Percentiles rank a stretch among this genome's conserved stretches.
Conservation (phyloP, 2,888 invertebrate species). For the Melieria picta region DNA sequence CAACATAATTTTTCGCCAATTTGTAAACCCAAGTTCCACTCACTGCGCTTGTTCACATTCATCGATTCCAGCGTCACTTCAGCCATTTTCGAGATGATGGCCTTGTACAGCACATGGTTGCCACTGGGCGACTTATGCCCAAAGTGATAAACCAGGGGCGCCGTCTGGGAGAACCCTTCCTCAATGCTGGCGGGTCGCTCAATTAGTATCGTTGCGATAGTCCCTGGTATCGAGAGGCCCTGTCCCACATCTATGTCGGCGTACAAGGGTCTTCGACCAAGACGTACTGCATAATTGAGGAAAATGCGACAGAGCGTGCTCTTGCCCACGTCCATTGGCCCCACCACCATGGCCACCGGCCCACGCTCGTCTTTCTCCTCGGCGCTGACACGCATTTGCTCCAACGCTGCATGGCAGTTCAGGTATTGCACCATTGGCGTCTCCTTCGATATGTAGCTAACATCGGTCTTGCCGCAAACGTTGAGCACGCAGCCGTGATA, state of each 20-base stretch:
- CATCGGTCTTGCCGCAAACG: constrained; percentile 88
- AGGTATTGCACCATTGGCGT: constrained; percentile 96
- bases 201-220: constrained; percentile 87
- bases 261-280: constrained; percentile 87
- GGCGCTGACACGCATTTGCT: constrained; percentile 85
- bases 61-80: constrained; percentile 86
- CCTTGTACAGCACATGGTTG: constrained; percentile 86
- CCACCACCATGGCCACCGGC: constrained; percentile 89
- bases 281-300: constrained; percentile 93
- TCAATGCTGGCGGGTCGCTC: constrained; percentile 94
- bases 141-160: constrained; percentile 92
- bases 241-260: constrained; percentile 97
- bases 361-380: constrained; percentile 78
- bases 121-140: constrained; percentile 82
- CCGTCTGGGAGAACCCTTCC: constrained; percentile 94
- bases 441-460: constrained; percentile 93
- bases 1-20: background rate
- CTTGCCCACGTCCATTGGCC: constrained; percentile 97
- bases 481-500: constrained; percentile 94
- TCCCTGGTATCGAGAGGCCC: constrained; percentile 92
- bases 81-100: constrained; percentile 84
- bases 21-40: constrained; percentile 30
- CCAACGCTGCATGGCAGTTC: constrained; percentile 95
- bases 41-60: constrained; percentile 87
- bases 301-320: constrained; percentile 88